Evolutionary conservation across 2,113 vertebrate species (phyloP).

Genomic region (Grus americana): DNA sequence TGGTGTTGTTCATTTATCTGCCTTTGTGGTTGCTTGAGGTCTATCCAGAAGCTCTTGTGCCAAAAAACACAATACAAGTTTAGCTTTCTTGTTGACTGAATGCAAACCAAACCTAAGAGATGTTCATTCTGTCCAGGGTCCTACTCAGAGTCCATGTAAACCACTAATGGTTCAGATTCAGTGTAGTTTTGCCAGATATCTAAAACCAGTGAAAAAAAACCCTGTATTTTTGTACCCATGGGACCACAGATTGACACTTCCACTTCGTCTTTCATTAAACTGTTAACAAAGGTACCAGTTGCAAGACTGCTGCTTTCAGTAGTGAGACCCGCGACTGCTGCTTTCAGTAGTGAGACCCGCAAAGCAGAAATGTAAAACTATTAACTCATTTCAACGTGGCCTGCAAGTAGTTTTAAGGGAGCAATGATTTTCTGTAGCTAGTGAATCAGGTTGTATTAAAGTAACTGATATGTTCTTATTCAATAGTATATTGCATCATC

Average conservation of each 20-base stretch:
- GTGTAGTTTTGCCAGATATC: background rate
- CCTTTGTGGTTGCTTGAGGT: background rate
- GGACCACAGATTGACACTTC: background rate
- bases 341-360: background rate
- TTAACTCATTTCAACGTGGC: background rate
- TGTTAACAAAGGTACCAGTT: background rate
- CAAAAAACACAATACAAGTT: background rate
- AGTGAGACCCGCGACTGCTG: background rate
- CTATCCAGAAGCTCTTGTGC: background rate
- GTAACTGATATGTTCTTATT: background rate
- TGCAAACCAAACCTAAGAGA: background rate
- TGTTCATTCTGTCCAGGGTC: background rate
- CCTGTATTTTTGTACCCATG: background rate
- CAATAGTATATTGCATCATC: background rate
- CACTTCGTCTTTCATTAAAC: background rate
- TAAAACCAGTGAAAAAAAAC: background rate
- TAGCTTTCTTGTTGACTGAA: background rate
- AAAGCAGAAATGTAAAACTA: background rate
- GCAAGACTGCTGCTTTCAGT: background rate
- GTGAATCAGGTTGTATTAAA: background rate
- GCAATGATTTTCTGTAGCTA: background rate
- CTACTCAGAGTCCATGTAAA: background rate
- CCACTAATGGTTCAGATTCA: background rate
- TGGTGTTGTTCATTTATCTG: background rate
- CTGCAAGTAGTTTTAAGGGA: background rate